Base-by-base conservation (phyloP, 2,797 vertebrate species). In the Cichlasoma orientale region DNA sequence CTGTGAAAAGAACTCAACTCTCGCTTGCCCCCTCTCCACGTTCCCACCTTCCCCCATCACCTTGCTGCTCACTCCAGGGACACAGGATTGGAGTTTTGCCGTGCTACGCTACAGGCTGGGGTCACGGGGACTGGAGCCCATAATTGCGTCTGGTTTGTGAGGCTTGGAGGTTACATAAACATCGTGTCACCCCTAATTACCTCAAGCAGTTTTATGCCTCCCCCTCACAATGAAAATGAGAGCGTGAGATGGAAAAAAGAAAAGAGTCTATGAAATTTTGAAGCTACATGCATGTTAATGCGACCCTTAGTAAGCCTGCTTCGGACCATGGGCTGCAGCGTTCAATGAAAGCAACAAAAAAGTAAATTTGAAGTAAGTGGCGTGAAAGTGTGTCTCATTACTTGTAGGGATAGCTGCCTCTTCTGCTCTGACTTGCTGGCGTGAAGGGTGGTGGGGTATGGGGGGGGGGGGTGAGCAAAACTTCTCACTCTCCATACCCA, bases 91-190 rank as follows among this genome's bases (percentile, higher is more conserved):
- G 72, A 85, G 83, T 83, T 89, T 75, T 71, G 83, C 14, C 19
- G 84, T 63, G 85, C 78, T 78, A 79, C 59, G 70, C 91, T 86
- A 82, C 86, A 74, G 88, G 83, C 76, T 25, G 72, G 93, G 93
- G 94, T 95, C 93, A 94, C 82, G 44, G 56, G 79, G 86, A 93
- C 91, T 80, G 93, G 91, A 89, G 84, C 82, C 91, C 92, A 88
- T 95, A 95, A 96, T 95, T 95, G 92, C 89, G 79, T 93, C 92
- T 95, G 93, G 94, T 93, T 93, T 92, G 90, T 88, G 88, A 93
- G 92, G 93, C 93, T 93, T 92, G 86, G 93, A 93, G 95, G 95
- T 96, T 96, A 96, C 95, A 89, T 94, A 96, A 96, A 96, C 95
- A 96, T 95, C 82, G 84, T 94, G 94, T 95, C 95, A 94, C 77